Evolutionary conservation across 1,140 invertebrate species (phyloP), one percentile per base, ranked within the genome.

Genomic region (Apis florea): DNA sequence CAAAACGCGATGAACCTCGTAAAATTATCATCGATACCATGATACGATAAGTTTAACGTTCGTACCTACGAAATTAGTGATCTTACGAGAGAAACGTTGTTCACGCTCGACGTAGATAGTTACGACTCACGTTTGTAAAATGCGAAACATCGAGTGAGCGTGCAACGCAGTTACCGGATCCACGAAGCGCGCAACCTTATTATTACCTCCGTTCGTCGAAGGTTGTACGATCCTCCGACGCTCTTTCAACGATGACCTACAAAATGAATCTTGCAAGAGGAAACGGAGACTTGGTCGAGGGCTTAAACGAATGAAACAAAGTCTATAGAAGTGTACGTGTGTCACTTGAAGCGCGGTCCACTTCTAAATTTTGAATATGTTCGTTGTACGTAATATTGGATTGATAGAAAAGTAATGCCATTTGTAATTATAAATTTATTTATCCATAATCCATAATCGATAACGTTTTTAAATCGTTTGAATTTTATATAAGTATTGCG

Each of bases 171-270:
- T 83, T 84, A 78, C 59, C 79, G 84, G 74, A 83, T 83, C 73
- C 70, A 49, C 68, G 61, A 69, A 51, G 47, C 54, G 54, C 71
- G 68, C 85, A 72, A 85, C 84, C 79, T 83, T 86, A 86, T 79
- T 83, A 86, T 85, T 85, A 83, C 71, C 84, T 85, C 61, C 70
- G 84, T 85, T 79, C 79, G 31, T 4, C 80, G 85, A 85, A 85
- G 84, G 84, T 72, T 85, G 80, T 80, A 53, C 85, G 77, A 85
- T 86, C 69, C 79, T 64, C 64, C 79, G 56, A 10, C 61, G 19
- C 75, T 77, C 75, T 86, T 74, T 64, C 59, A 21, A 11, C 67
- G 53, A 9, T 76, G 79, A 76, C 79, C 79, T 67, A 80, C 40
- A 74, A 80, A 80, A 11, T 0, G 79, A 80, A 64, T 80, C 79